A percentile compares a stretch with the other conserved stretches of the same genome.
Conservation (phyloP, 2,113 vertebrate species). For the Trichechus manatus region DNA sequence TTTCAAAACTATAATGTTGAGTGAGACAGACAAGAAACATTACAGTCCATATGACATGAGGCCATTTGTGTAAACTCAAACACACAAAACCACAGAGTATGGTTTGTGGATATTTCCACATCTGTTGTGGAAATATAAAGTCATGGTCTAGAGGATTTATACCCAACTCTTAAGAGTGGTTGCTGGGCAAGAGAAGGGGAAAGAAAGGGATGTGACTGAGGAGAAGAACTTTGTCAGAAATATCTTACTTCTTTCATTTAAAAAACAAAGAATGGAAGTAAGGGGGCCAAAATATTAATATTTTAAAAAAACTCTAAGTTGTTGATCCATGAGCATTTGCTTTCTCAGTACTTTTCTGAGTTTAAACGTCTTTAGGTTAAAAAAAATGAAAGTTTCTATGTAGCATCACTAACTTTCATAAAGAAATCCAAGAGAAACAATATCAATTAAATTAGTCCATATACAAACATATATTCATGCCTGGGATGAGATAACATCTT, state of each 20-base stretch:
- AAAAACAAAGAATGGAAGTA: not conserved
- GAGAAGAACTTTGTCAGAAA: not conserved
- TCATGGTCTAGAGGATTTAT: not conserved
- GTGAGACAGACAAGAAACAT: not conserved
- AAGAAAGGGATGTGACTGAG: not conserved
- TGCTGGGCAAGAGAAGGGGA: not conserved
- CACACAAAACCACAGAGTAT: not conserved
- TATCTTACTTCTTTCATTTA: not conserved
- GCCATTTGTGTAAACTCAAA: not conserved
- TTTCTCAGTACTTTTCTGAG: not conserved
- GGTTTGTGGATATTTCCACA: not conserved
- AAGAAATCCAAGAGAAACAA: constrained; percentile 3
- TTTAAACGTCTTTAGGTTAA: constrained; percentile 19
- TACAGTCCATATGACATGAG: not conserved
- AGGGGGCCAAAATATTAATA: not conserved
- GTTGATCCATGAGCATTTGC: not conserved
- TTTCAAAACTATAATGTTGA: constrained; percentile 10
- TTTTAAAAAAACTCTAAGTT: not conserved
- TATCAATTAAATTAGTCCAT: not conserved
- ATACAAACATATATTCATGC: not conserved
- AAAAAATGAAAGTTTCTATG: constrained; percentile 30
- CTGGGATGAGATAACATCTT: not conserved
- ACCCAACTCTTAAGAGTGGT: not conserved
- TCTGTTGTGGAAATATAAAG: constrained; percentile 2
- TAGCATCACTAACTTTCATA: not conserved